These are phyloP conservation scores for Dicranocentrus wangi DNA, from an alignment of 2,888 invertebrate genomes.

Conservation along the genomic window DNA sequence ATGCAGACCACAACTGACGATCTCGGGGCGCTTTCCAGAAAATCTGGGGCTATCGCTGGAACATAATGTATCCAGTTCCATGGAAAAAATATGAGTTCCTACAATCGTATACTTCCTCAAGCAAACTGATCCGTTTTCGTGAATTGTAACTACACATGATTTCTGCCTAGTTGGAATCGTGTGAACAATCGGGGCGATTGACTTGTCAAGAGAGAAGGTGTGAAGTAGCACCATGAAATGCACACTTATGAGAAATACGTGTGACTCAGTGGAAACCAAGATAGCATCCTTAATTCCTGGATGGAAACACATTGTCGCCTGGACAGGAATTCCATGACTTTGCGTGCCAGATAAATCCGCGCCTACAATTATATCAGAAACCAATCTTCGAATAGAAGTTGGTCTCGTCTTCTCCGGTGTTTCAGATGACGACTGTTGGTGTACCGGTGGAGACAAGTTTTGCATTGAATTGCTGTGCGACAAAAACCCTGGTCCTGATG, in stretches of 20 bases:
- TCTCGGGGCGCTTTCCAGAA: slow-evolving; percentile 70
- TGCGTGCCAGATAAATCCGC: slow-evolving; percentile 61
- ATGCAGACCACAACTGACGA: slow-evolving; percentile 66
- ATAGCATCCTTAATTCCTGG: slow-evolving; percentile 69
- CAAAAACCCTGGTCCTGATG: slow-evolving; percentile 32
- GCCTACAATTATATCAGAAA: slow-evolving; percentile 72
- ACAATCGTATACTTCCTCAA: too few species aligned
- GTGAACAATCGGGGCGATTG: too few species aligned
- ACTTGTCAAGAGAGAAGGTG: too few species aligned
- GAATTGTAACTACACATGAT: too few species aligned
- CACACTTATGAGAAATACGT: too few species aligned
- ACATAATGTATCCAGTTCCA: too few species aligned
- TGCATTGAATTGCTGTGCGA: slow-evolving; percentile 47
- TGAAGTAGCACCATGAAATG: too few species aligned
- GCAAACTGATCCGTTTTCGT: too few species aligned
- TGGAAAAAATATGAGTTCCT: too few species aligned
- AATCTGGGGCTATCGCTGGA: too few species aligned
- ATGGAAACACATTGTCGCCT: slow-evolving; percentile 65
- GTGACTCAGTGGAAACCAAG: too few species aligned
- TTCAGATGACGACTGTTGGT: slow-evolving; percentile 25
- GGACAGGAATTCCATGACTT: slow-evolving; percentile 40
- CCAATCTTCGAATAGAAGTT: slow-evolving; percentile 69
- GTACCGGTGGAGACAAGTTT: slow-evolving; percentile 53
- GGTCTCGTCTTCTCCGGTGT: slow-evolving; percentile 52
- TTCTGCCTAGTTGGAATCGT: too few species aligned